Base-by-base conservation (phyloP, 2,888 invertebrate genomes). In the Gasteruption jaculator region DNA sequence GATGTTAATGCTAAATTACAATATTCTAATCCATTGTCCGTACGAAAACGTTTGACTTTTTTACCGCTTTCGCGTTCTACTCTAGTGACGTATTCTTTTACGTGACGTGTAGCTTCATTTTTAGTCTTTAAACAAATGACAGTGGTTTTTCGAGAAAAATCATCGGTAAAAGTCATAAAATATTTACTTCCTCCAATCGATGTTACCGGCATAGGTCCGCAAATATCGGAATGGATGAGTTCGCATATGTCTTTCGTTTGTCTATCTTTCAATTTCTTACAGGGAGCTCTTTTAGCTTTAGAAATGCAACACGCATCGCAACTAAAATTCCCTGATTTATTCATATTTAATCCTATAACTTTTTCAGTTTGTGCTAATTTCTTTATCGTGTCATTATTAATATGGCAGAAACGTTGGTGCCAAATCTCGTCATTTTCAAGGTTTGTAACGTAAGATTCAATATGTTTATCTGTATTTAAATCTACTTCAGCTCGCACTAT, bases 11-110 rank as follows among this genome's bases (percentile, higher is more conserved):
- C 41, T 21, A 26, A 18, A 32, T 41, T 46, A 3, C 29, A 30
- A 36, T 31, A 45, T 26, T 46, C 33, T 15, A 27, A 16, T 14
- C 46, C 40, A 18, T 44, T 42, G 26, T 46, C 43, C 5, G 44
- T 25, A 11, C 42, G 14, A 14, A 32, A 29, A n/a, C 40, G 12
- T 22, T 41, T 42, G 24, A 44, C 20, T 20, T 18, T 8, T 32
- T 31, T 35, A 3, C 39, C 46, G 4, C 27, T 43, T 35, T 41
- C 42, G 3, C 15, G 34, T 27, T 30, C 16, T 5, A 12, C 11
- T 12, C 14, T 33, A 16, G 34, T 29, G 11, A 38, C 7, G 7
- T 36, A 43, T 14, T 30, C 26, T 29, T 24, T 40, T 14, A 42
- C 31, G 5, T 43, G 20, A 8, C 26, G 7, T 14, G 19, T 30